Evolutionary conservation across 2,888 invertebrate species (phyloP).

Genomic region (Seladonia tumulorum): DNA sequence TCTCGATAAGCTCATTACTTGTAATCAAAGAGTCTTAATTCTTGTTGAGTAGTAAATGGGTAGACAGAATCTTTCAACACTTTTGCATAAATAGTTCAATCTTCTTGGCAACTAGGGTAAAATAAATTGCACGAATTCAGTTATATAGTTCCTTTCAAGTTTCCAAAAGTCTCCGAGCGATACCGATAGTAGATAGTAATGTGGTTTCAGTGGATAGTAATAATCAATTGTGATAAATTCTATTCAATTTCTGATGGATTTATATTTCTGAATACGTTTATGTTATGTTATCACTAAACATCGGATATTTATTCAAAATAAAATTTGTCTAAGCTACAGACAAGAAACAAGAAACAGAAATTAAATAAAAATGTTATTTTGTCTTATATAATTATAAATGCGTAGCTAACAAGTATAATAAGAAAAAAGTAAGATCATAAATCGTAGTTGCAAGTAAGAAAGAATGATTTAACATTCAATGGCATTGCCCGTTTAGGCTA

Average conservation of each 20-base stretch:
- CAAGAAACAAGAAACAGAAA: neutral
- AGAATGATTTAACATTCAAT: neutral
- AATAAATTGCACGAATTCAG: neutral
- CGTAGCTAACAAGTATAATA: neutral
- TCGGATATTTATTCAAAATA: neutral
- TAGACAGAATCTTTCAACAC: neutral
- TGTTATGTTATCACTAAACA: neutral
- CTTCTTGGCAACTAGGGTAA: neutral
- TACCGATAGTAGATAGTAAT: neutral
- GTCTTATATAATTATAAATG: neutral
- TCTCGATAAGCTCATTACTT: constrained; percentile 6
- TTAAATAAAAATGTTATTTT: neutral
- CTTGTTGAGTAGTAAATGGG: neutral
- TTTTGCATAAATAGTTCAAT: neutral
- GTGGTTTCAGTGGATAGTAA: neutral
- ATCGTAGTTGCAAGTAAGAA: neutral
- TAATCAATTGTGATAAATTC: neutral
- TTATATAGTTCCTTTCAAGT: neutral
- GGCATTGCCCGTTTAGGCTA: neutral
- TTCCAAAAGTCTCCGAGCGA: neutral
- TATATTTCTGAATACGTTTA: no score
- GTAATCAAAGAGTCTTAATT: constrained; percentile 24
- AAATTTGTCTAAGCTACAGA: neutral
- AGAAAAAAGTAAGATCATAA: neutral
- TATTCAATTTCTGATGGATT: neutral